Evolutionary conservation across 37 sponge, comb jelly and placozoan genomes (phyloP), one percentile per base, ranked within the genome.

Genomic region (Spongilla lacustris): DNA sequence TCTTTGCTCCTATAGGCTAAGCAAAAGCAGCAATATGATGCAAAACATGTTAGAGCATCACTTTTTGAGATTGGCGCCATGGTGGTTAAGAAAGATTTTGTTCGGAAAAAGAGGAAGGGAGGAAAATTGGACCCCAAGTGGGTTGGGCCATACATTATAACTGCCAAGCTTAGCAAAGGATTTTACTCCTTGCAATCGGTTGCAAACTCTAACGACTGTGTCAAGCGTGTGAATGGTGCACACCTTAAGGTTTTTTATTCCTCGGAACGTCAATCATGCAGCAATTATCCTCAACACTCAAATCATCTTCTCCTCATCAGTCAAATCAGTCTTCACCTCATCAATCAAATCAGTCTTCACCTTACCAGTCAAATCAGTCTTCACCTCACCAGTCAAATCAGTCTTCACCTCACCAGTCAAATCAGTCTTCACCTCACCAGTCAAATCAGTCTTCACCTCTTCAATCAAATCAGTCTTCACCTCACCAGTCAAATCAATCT

Each of bases 1-100:
- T 58, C 58, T 58, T 58, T 58, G 58, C 58, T 58, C 58, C 58
- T 58, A 58, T 58, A 58, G 58, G 19, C 19, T 58, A 58, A 58
- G 58, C 58, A 58, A 58, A 58, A 58, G 58, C 58, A 58, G 58
- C 58, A 58, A 58, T 58, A 58, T 58, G 58, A 58, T 58, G 58
- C 58, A 58, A 58, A 58, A 58, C 58, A 58, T 58, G 58, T 17
- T 58, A 58, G 19, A 58, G 58, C 58, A 8, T 58, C 58, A 58
- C 14, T 58, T 58, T 58, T 58, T 58, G 58, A 58, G 58, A 58
- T 58, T 58, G 58, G 19, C 58, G 19, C 58, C 58, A 58, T 13
- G 58, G 58, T 58, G 58, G 46, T 46, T 46, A 46, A 46, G 46
- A 46, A 46, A 46, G 46, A 46, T 46, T 46, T 46, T 46, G 8